These are phyloP conservation scores for Galemys pyrenaicus DNA, from an alignment of 2,113 vertebrate species.

Conservation along the genomic window DNA sequence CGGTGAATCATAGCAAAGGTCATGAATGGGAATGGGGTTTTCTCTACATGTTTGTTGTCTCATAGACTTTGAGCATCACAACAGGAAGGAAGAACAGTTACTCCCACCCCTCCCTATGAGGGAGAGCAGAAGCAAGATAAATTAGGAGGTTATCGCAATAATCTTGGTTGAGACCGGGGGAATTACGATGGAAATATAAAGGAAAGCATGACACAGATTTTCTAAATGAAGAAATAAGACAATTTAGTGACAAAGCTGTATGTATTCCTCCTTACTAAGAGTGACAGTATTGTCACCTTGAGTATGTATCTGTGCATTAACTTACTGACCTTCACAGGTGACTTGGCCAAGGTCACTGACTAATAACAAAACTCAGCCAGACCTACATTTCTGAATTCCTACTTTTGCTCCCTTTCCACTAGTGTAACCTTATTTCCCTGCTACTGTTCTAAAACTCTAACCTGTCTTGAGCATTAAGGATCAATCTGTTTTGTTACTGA, in stretches of 20 bases:
- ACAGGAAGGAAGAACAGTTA: background rate
- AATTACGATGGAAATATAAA: background rate
- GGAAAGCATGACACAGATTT: background rate
- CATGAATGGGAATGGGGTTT: background rate
- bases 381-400: background rate
- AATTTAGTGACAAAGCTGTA: background rate
- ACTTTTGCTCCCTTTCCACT: background rate
- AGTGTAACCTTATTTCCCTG: background rate
- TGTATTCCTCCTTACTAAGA: background rate
- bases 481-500: background rate
- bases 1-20: background rate
- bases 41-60: background rate
- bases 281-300: background rate
- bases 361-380: background rate
- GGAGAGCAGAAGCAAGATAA: background rate
- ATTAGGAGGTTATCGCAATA: background rate
- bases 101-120: background rate
- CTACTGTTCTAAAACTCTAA: background rate
- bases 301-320: background rate
- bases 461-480: background rate
- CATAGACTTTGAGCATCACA: background rate
- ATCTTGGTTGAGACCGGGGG: background rate
- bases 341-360: background rate
- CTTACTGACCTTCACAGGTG: conserved; percentile 21
- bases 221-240: background rate